phyloP scores from a whole-genome alignment of 2,797 vertebrate species.

The Chlorospingus flavigularis region DNA sequence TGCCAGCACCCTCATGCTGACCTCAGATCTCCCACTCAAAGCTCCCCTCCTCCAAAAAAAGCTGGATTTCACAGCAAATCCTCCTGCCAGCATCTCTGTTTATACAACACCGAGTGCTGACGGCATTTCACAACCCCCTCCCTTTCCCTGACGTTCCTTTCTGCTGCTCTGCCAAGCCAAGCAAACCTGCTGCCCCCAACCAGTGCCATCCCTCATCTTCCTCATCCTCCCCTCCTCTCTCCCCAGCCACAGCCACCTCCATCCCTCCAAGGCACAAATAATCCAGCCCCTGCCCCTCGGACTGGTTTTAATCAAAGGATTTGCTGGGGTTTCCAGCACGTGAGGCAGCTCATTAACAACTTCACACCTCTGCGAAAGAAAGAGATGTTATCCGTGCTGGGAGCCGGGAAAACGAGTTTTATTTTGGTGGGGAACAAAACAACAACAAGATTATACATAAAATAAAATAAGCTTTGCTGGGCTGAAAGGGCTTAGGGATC shows the following conservation, averaged over 20 bases:
- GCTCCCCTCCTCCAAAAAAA: accelerated
- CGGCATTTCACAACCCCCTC: not conserved
- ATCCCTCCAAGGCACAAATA: slow-evolving; percentile 19
- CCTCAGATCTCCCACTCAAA: not conserved
- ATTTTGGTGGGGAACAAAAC: slow-evolving; percentile 40
- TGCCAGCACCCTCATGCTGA: not conserved
- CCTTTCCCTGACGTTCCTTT: not conserved
- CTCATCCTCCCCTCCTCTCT: not conserved
- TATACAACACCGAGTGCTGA: accelerated
- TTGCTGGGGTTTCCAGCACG: not conserved
- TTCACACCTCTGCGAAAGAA: slow-evolving; percentile 5
- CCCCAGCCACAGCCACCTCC: not conserved
- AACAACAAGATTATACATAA: not conserved
- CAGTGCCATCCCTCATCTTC: not conserved
- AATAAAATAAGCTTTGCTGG: not conserved
- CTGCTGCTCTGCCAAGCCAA: not conserved
- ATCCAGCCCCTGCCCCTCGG: not conserved
- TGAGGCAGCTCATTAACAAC: slow-evolving; percentile 57
- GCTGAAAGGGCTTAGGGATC: slow-evolving; percentile 20
- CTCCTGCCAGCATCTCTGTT: not conserved
- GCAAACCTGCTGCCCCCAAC: not conserved
- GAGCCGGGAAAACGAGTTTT: not conserved
- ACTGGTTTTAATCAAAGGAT: slow-evolving; percentile 55
- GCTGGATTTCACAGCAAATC: not conserved
- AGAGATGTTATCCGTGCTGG: not conserved